phyloP scores from a whole-genome alignment of 1,140 invertebrate genomes.

The Drosophila triauraria region DNA sequence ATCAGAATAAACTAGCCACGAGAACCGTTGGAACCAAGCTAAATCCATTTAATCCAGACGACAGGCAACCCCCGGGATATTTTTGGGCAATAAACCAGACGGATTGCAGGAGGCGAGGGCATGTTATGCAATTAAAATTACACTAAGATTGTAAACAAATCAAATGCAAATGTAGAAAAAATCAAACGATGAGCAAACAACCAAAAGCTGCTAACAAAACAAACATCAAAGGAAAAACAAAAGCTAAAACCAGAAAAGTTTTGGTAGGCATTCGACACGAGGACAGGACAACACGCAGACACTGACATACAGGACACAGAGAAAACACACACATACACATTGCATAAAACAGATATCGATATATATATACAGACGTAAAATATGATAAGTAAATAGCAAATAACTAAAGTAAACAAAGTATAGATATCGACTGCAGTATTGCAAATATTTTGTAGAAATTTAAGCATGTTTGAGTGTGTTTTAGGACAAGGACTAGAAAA shows the following conservation, averaged over 20 bases:
- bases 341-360: conserved; percentile 28
- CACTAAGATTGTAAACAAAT: conserved; percentile 65
- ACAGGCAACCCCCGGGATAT: conserved; percentile 48
- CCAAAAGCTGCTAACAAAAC: conserved; percentile 80
- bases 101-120: conserved; percentile 26
- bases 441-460: conserved; percentile 85
- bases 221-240: conserved; percentile 58
- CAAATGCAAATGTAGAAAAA: conserved; percentile 78
- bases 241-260: conserved; percentile 48
- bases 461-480: conserved; percentile 83
- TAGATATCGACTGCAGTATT: conserved; percentile 85
- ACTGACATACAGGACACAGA: conserved; percentile 38
- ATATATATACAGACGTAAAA: conserved; percentile 69
- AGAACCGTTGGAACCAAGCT: conserved; percentile 50
- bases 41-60: conserved; percentile 17
- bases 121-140: conserved; percentile 80
- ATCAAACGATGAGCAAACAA: conserved; percentile 84
- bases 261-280: conserved; percentile 57
- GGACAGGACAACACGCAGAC: conserved; percentile 38
- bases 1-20: conserved; percentile 37
- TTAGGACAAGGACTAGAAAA: conserved; percentile 63
- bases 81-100: conserved; percentile 73
- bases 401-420: conserved; percentile 77
- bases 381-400: conserved; percentile 79
- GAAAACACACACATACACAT: conserved; percentile 44